Conservation (phyloP, 2,797 vertebrate species). For the Anguilla obscura region DNA sequence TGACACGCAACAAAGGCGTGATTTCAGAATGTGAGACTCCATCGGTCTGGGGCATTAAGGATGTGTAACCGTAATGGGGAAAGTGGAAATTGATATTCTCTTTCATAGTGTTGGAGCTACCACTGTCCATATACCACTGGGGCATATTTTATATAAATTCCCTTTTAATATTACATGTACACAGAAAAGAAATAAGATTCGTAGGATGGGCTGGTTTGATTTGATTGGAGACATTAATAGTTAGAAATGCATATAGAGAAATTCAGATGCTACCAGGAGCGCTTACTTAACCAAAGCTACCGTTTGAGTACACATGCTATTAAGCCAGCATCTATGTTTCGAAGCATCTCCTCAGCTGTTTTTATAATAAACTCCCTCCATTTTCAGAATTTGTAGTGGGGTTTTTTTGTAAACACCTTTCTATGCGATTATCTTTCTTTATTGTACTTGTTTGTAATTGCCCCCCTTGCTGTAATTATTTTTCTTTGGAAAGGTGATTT, state of each 20-base stretch:
- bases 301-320: conserved; percentile 1
- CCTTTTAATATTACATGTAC: not conserved
- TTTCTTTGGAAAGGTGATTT: not conserved
- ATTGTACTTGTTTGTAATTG: not conserved
- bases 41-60: not conserved
- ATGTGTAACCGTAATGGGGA: not conserved
- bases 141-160: not conserved
- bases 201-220: not conserved
- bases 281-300: not conserved
- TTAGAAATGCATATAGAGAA: not conserved
- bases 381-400: not conserved
- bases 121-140: too few species aligned
- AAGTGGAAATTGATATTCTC: not conserved
- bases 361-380: not conserved
- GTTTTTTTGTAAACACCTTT: conserved; percentile 8
- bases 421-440: not conserved
- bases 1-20: not conserved
- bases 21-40: not conserved
- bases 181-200: not conserved
- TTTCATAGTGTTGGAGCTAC: not conserved
- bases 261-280: not conserved
- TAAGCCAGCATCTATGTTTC: conserved; percentile 9
- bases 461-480: not conserved
- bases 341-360: not conserved
- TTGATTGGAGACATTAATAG: not conserved